Evolutionary conservation across 2,888 invertebrate genomes (phyloP), one percentile per base, ranked within the genome.

Genomic region (Eretmocerus hayati): DNA sequence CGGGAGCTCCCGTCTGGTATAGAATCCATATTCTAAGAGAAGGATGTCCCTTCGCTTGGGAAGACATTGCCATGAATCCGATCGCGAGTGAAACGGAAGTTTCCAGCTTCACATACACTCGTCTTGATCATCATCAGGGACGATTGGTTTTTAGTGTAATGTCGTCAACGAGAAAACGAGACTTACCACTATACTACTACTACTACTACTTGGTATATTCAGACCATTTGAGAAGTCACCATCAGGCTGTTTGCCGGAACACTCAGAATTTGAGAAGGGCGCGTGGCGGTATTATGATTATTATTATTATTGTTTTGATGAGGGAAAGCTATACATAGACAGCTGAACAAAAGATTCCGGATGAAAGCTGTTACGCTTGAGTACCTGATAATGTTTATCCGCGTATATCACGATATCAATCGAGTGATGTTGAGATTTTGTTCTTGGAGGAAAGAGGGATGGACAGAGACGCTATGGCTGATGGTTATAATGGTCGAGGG

Each of bases 91-190:
- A 23, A n/a, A n/a, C n/a, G n/a, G n/a, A n/a, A n/a, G n/a, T n/a
- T n/a, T n/a, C 18, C 37, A 46, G 39, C 36, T 40, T 46, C 32
- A 50, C 43, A 35, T 35, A 42, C 47, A 21, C 42, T 45, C 52
- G 47, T 45, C 42, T 38, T 39, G 48, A 52, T 44, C 46, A 52
- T 48, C 45, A 42, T 42, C 47, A 45, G 46, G 52, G 52, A 36
- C 52, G 40, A 52, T 52, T 48, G 52, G 32, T 52, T 52, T 52
- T 52, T 52, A 52, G 45, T 46, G 22, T 42, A 48, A 52, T 52
- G 46, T 13, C 32, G 20, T 35, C 13, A 31, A 36, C 35, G 21
- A 40, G n/a, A 9, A 11, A 6, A 11, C 26, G 26, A 6, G 26
- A 26, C 11, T 26, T 11, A 6, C 8, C 11, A 26, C 11, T 26